Evolutionary conservation across 2,797 vertebrate species (phyloP).

Genomic region (Lateolabrax maculatus): DNA sequence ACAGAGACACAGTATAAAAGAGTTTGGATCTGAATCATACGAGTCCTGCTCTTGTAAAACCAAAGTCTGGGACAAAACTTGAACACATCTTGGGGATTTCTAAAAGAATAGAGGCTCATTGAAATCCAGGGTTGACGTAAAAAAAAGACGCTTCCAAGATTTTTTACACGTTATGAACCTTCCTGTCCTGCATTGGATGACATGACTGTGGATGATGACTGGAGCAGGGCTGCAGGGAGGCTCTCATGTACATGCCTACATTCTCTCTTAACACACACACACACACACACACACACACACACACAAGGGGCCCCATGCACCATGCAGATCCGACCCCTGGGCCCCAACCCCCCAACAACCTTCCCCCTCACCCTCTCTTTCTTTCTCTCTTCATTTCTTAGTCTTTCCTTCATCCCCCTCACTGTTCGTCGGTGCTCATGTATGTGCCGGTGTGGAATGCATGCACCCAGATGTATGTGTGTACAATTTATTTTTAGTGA

Average conservation of each 20-base stretch:
- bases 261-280: not conserved
- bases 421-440: not conserved
- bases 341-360: slow-evolving; percentile 49
- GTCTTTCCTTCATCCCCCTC: slow-evolving; percentile 33
- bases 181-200: not conserved
- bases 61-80: not conserved
- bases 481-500: slow-evolving; percentile 51
- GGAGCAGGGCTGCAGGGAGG: slow-evolving; percentile 14
- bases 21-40: not conserved
- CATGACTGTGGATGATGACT: slow-evolving; percentile 10
- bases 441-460: slow-evolving; percentile 5
- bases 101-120: not conserved
- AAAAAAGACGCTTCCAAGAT: not conserved
- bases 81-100: not conserved
- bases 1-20: no score
- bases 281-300: slow-evolving; percentile 27
- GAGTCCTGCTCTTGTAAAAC: not conserved
- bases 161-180: no score
- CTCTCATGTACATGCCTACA: slow-evolving; percentile 15
- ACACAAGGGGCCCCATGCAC: slow-evolving; percentile 55
- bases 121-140: not conserved
- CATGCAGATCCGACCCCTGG: slow-evolving; percentile 52
- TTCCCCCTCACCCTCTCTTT: slow-evolving; percentile 11
- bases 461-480: slow-evolving; percentile 23
- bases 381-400: slow-evolving; percentile 45